phyloP scores from a whole-genome alignment of 2,113 vertebrate genomes.

The Phylloscopus trochiloides region DNA sequence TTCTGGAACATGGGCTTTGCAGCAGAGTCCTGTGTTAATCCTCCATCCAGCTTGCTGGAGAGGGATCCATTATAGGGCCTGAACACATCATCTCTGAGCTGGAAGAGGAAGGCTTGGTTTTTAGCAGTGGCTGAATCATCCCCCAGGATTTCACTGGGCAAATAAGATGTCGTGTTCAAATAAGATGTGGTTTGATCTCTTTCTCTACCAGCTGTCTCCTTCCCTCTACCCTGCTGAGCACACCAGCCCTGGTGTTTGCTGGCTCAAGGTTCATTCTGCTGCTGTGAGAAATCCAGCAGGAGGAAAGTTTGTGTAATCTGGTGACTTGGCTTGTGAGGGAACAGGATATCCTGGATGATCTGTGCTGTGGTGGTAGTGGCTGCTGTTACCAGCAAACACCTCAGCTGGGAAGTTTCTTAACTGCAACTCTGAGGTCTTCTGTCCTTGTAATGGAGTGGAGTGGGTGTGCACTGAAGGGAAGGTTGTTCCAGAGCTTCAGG shows the following conservation, averaged over 20 bases:
- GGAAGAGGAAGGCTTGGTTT: not conserved
- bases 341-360: constrained; percentile 68
- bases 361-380: not conserved
- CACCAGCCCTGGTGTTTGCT: not conserved
- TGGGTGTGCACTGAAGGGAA: not conserved
- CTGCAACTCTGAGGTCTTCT: not conserved
- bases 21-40: not conserved
- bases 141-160: not conserved
- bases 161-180: not conserved
- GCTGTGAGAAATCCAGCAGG: not conserved
- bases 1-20: not conserved
- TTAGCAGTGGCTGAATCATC: not conserved
- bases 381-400: rapidly evolving
- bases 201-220: not conserved
- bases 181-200: not conserved
- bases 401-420: not conserved
- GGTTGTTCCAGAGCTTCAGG: not conserved
- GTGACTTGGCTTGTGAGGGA: constrained; percentile 23
- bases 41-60: not conserved
- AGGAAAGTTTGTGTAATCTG: constrained; percentile 55
- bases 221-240: not conserved
- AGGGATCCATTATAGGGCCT: not conserved
- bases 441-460: not conserved
- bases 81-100: not conserved
- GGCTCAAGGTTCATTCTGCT: constrained; percentile 40